Conservation (phyloP, 2,888 invertebrate species). For the Pherbina coryleti region DNA sequence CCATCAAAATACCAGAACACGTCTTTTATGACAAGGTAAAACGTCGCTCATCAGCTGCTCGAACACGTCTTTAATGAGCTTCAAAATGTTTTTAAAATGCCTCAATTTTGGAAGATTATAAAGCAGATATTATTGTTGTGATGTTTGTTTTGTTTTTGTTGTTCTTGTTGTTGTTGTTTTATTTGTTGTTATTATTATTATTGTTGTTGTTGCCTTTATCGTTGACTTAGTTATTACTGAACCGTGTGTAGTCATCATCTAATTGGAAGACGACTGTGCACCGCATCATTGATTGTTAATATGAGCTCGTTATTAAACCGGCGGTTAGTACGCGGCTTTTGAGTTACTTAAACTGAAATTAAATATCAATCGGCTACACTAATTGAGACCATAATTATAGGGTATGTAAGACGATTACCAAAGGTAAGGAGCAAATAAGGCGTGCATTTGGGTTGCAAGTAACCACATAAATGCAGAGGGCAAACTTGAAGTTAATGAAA, state of each 20-base stretch:
- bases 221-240: too few relatives aligned
- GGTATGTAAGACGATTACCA: background rate
- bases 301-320: background rate
- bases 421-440: background rate
- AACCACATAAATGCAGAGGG: background rate
- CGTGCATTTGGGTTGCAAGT: too few relatives aligned
- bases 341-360: constrained; percentile 16
- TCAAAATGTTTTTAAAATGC: constrained; percentile 24
- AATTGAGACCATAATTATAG: constrained; percentile 4
- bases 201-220: too few relatives aligned
- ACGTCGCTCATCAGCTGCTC: constrained; percentile 4
- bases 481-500: background rate
- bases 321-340: background rate
- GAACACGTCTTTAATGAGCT: constrained; percentile 19
- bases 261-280: background rate
- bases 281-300: background rate
- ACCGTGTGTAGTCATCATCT: too few relatives aligned
- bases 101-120: too few relatives aligned
- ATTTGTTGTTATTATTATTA: too few relatives aligned
- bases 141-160: too few relatives aligned
- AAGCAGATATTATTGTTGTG: too few relatives aligned
- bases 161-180: too few relatives aligned
- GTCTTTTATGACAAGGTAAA: constrained; percentile 16
- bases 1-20: background rate
- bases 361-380: constrained; percentile 17